phyloP scores from a whole-genome alignment of 2,113 vertebrate genomes.

The Nicator chloris region DNA sequence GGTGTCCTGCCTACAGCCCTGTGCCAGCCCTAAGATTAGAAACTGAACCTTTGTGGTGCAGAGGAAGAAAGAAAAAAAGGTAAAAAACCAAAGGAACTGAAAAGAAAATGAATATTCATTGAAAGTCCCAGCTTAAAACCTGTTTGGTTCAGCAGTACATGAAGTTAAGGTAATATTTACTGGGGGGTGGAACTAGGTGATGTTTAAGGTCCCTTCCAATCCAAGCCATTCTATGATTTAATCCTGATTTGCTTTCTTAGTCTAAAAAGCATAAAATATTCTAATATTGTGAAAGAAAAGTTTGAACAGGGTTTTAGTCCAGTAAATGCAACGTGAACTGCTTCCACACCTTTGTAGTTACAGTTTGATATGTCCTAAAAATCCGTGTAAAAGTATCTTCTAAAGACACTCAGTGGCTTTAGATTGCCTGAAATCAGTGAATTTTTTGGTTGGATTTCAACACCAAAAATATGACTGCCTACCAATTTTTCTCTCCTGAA shows the following conservation, averaged over 20 bases:
- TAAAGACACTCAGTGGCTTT: background rate
- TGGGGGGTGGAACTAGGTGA: background rate
- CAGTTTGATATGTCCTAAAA: background rate
- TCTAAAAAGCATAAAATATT: background rate
- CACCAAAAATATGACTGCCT: background rate
- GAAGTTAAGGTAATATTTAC: background rate
- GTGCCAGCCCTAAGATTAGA: background rate
- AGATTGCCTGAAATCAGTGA: background rate
- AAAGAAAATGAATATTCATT: background rate
- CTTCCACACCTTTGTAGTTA: background rate
- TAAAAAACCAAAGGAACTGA: background rate
- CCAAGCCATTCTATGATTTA: background rate
- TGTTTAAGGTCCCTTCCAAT: background rate
- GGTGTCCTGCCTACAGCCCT: background rate
- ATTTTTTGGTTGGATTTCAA: background rate
- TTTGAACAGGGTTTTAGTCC: background rate
- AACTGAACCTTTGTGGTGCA: background rate
- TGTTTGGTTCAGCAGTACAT: background rate
- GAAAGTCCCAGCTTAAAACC: background rate
- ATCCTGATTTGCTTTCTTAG: background rate
- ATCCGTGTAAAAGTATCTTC: background rate
- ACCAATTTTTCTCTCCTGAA: background rate
- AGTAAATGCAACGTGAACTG: background rate
- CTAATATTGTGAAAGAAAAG: background rate
- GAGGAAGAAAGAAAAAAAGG: background rate